A percentile compares a stretch with the other conserved stretches of the same genome.
These are phyloP conservation scores for Lepilemur ruficaudatus DNA, from an alignment of 2,797 vertebrate genomes.

Conservation along the genomic window DNA sequence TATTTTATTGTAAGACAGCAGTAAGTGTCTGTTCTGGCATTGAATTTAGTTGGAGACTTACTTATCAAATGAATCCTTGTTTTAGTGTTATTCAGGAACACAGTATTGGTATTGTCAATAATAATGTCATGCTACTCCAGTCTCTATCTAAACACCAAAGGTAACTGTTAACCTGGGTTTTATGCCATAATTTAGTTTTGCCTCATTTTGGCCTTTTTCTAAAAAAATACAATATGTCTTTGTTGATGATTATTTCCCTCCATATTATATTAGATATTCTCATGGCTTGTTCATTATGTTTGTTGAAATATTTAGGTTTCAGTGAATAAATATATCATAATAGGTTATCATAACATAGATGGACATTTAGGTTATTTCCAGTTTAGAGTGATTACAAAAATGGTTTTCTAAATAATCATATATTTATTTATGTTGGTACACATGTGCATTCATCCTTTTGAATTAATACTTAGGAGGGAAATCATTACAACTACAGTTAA, in stretches of 20 bases:
- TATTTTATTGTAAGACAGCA: background rate
- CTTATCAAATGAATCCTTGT: background rate
- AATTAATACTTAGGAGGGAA: background rate
- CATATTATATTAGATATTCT: background rate
- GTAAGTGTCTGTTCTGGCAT: background rate
- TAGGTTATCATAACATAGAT: background rate
- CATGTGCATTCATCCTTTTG: background rate
- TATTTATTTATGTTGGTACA: background rate
- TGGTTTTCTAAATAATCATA: background rate
- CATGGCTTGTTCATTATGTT: background rate
- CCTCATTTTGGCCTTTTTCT: background rate
- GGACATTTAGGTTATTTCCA: background rate
- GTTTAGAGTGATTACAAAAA: background rate
- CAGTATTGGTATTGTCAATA: background rate
- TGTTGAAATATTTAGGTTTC: background rate
- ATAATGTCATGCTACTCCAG: background rate
- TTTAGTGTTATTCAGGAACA: background rate
- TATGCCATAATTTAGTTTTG: background rate
- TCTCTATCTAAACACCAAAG: background rate
- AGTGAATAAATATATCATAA: background rate
- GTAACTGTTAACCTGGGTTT: background rate
- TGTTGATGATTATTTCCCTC: background rate
- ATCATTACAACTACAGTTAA: background rate
- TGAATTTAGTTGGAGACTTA: background rate
- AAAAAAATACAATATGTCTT: background rate